Evolutionary conservation across 2,888 invertebrate species (phyloP), one percentile per base, ranked within the genome.

Genomic region (Tuberolachnus salignus): DNA sequence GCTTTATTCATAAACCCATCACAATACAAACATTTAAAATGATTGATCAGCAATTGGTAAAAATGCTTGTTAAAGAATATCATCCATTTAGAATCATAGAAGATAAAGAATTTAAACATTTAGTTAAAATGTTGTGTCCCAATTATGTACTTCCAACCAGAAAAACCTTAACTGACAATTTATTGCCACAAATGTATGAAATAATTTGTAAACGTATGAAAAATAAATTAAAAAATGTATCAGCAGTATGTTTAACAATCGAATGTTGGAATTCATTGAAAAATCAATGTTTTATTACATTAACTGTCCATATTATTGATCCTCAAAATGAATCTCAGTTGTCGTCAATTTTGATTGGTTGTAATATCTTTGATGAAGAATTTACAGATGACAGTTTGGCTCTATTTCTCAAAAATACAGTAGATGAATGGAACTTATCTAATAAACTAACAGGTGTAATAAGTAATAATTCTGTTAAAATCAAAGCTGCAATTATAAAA

Each of bases 11-110:
- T 34, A 34, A 34, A 34, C 6, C 34, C 3, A n/a, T n/a, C n/a
- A n/a, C n/a, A n/a, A n/a, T n/a, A n/a, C n/a, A n/a, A n/a, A n/a
- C n/a, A n/a, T n/a, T n/a, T n/a, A 34, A 6, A 34, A 4, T 34
- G 34, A 19, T 64, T 3, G 64, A 64, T 26, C 23, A 64, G 66
- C 64, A 55, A 64, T n/a, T 51, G 1, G 19, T 55, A 55, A 55
- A 55, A 55, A 55, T 55, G 55, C 63, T 81, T 26, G 80, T 81
- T 2, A 81, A 81, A 26, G 63, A 70, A 49, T 81, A 81, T 19
- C 75, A 80, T 64, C 80, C 81, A 55, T 81, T 81, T 55, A 80
- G 72, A 16, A 80, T 81, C 1, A 80, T 81, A 51, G 81, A 81
- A 61, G 80, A 78, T 66, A 80, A 73, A 21, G 81, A 78, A 67